A percentile compares a stretch with the other conserved stretches of the same genome.
Conservation (phyloP, 2,888 invertebrate genomes). For the Cetonia aurata region DNA sequence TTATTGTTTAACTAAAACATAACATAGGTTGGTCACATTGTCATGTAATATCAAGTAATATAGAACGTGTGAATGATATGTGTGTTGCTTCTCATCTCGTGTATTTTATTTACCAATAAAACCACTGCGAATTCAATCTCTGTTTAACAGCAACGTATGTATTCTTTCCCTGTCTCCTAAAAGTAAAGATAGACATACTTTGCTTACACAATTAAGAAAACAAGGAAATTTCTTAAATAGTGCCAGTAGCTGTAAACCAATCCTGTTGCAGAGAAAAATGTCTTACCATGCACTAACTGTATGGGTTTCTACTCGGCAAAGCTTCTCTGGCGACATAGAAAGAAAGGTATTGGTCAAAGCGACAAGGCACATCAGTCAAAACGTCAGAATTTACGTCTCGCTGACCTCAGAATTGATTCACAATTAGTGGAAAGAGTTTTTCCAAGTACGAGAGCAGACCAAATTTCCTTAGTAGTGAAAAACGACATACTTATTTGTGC, state of each 20-base stretch:
- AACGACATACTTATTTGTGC: slow-evolving; percentile 49
- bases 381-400: slow-evolving; percentile 38
- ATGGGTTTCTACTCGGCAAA: slow-evolving; percentile 52
- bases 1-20: no score
- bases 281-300: slow-evolving; percentile 51
- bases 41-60: no score
- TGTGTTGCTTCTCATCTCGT: no score
- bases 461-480: slow-evolving; percentile 46
- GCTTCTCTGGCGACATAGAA: slow-evolving; percentile 51
- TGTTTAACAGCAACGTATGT: no score
- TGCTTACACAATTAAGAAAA: slow-evolving; percentile 45
- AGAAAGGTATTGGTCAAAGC: slow-evolving; percentile 41
- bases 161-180: slow-evolving; percentile 33
- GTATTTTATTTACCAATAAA: no score
- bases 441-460: slow-evolving; percentile 49
- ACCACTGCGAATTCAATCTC: no score
- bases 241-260: slow-evolving; percentile 40
- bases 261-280: no score
- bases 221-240: slow-evolving; percentile 49
- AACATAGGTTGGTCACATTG: no score
- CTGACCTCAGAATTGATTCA: slow-evolving; percentile 46
- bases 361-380: slow-evolving; percentile 21
- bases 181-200: slow-evolving; percentile 19
- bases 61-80: no score
- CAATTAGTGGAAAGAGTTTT: slow-evolving; percentile 44